phyloP scores from a whole-genome alignment of 2,888 invertebrate species.

The Aporophyla nigra region DNA sequence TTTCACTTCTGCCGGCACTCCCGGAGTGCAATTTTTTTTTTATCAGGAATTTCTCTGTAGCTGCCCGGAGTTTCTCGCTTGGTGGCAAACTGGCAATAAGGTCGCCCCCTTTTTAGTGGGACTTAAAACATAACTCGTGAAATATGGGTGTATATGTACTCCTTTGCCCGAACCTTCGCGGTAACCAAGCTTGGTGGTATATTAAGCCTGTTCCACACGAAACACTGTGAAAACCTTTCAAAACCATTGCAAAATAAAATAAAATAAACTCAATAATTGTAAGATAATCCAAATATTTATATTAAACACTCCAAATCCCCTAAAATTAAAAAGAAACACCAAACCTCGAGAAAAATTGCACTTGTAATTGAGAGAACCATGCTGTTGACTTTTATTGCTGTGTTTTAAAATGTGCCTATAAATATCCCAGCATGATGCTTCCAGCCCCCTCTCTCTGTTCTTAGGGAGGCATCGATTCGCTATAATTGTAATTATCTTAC shows the following conservation, averaged over 20 bases:
- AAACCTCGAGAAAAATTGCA: slow-evolving; percentile 61
- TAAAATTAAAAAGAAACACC: slow-evolving; percentile 48
- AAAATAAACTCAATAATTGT: not conserved
- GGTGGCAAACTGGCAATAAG: too few species aligned
- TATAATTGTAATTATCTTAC: slow-evolving; percentile 15
- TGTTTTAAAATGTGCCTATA: slow-evolving; percentile 71
- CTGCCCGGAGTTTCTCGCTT: too few species aligned
- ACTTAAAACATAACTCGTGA: too few species aligned
- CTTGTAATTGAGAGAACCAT: slow-evolving; percentile 60
- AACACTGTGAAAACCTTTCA: not conserved
- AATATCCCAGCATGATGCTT: slow-evolving; percentile 82
- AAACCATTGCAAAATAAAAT: not conserved
- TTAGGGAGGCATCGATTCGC: not conserved
- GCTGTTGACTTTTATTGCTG: slow-evolving; percentile 53
- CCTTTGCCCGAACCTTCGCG: too few species aligned
- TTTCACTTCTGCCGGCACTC: too few species aligned
- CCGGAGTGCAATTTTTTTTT: too few species aligned
- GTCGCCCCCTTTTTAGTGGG: too few species aligned
- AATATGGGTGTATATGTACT: too few species aligned
- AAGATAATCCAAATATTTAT: slow-evolving; percentile 30
- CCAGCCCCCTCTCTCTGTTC: slow-evolving; percentile 66
- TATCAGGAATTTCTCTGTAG: too few species aligned
- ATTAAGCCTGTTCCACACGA: not conserved
- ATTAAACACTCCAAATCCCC: slow-evolving; percentile 15
- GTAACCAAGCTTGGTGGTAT: too few species aligned